Evolutionary conservation across 2,113 vertebrate species (phyloP), one percentile per base, ranked within the genome.

Genomic region (Acrocephalus arundinaceus): DNA sequence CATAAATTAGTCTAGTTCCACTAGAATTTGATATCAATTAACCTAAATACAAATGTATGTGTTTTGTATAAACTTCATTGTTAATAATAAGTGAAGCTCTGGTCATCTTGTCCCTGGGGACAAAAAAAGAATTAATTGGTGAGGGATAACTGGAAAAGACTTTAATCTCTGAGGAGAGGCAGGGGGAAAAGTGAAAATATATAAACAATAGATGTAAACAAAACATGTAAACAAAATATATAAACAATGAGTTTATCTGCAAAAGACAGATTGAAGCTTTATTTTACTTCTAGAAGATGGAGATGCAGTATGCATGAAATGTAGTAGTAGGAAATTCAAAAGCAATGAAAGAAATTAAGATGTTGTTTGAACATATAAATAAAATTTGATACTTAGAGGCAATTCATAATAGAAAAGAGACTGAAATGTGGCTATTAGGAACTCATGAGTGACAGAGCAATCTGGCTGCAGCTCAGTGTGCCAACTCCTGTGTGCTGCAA

Each of bases 211-310:
- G 24, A 68, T 0, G 5, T 39, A 19, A 61, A 27, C 3, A 2
- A 5, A 52, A 28, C 27, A 79, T 0, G 5, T 39, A 17, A 61
- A 27, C 3, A 2, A 5, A 35, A 57, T 28, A 68, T 0, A 6
- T 39, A 17, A 61, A 27, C 3, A 2, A 5, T 23, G 59, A 35
- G 17, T 59, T 58, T 77, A 76, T 45, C 13, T 85, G 45, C 10
- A 17, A 46, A 84, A 59, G 41, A 54, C 33, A 37, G 35, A 41
- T 3, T 43, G 37, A 74, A 33, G 30, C 27, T 70, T 63, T 55
- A 20, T 35, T 75, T 75, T 72, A 39, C 30, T 68, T 65, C 8
- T 66, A 46, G 46, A 48, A 62, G 43, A 52, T 5, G 25, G 27
- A 66, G 31, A 21, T 37, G 30, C 15, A 39, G 37, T 39, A 39